Conservation (phyloP, 2,888 invertebrate species). For the Malthinus flaveolus region DNA sequence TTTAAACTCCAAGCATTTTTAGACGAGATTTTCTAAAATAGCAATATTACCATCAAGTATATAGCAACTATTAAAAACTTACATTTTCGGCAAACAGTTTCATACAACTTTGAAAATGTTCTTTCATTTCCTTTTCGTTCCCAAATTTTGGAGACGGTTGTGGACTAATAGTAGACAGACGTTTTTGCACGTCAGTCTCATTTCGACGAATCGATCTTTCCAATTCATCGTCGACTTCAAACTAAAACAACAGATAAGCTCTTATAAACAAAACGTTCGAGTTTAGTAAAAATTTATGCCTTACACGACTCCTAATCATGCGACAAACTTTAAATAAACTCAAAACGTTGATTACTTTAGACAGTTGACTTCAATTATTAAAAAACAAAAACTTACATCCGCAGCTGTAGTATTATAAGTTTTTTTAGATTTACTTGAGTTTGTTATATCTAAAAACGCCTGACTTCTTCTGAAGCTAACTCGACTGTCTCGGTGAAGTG, state of each 20-base stretch:
- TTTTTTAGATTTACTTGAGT: neutral
- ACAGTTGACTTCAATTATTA: neutral
- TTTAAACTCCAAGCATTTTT: conserved; percentile 90
- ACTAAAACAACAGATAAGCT: conserved; percentile 44
- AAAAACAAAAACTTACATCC: conserved; percentile 7
- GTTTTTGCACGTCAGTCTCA: conserved; percentile 39
- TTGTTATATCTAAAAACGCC: conserved; percentile 5
- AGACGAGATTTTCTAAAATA: conserved; percentile 74
- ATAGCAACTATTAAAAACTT: conserved; percentile 43
- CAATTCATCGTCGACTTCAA: conserved; percentile 64
- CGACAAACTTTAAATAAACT: too few relatives aligned
- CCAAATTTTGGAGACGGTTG: conserved; percentile 44
- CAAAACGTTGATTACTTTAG: too few relatives aligned
- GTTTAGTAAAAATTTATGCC: neutral
- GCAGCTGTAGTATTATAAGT: conserved; percentile 7
- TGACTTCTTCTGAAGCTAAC: conserved; percentile 10
- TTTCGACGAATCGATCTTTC: conserved; percentile 57
- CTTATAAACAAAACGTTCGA: neutral
- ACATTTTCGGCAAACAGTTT: conserved; percentile 82
- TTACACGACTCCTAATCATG: neutral
- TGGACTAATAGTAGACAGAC: conserved; percentile 29
- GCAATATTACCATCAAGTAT: neutral
- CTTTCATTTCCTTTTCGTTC: conserved; percentile 60
- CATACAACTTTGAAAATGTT: conserved; percentile 74
- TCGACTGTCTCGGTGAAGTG: neutral